Evolutionary conservation across 2,888 invertebrate species (phyloP).

Genomic region (Limnephilus auricula): DNA sequence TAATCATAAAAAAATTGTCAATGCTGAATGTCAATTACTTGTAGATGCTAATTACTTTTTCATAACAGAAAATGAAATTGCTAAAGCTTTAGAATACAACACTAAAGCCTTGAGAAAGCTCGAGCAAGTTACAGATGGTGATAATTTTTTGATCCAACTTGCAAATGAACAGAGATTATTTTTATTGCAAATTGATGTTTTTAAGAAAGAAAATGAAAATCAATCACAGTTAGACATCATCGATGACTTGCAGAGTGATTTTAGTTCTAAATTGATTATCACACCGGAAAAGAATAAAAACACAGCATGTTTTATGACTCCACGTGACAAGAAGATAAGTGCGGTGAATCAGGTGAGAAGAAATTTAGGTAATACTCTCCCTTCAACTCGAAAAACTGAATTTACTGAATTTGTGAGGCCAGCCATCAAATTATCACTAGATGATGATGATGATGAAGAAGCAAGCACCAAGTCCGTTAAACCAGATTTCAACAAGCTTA

Average conservation of each 20-base stretch:
- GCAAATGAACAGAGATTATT: slow-evolving; percentile 60
- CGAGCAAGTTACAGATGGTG: not conserved
- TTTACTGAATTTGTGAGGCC: slow-evolving; percentile 52
- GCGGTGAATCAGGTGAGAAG: slow-evolving; percentile 39
- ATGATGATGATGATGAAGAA: slow-evolving; percentile 55
- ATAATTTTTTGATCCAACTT: slow-evolving; percentile 54
- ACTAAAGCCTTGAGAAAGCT: slow-evolving; percentile 43
- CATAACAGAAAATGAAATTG: slow-evolving; percentile 59
- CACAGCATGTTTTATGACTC: slow-evolving; percentile 57
- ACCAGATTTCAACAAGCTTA: slow-evolving; percentile 4
- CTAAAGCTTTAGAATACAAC: slow-evolving; percentile 58
- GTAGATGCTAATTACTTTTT: slow-evolving; percentile 54
- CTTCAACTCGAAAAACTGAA: slow-evolving; percentile 42
- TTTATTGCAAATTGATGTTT: slow-evolving; percentile 54
- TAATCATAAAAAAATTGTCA: slow-evolving; percentile 35
- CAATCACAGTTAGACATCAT: slow-evolving; percentile 43
- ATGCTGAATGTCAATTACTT: slow-evolving; percentile 55
- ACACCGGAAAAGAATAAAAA: slow-evolving; percentile 59
- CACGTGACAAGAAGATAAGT: slow-evolving; percentile 56
- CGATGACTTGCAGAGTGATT: slow-evolving; percentile 53
- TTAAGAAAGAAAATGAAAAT: slow-evolving; percentile 49
- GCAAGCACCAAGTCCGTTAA: slow-evolving; percentile 6
- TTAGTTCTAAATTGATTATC: slow-evolving; percentile 55
- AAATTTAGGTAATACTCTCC: slow-evolving; percentile 41
- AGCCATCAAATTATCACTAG: slow-evolving; percentile 58